phyloP scores from a whole-genome alignment of 2,797 vertebrate species.

The Helarctos malayanus region DNA sequence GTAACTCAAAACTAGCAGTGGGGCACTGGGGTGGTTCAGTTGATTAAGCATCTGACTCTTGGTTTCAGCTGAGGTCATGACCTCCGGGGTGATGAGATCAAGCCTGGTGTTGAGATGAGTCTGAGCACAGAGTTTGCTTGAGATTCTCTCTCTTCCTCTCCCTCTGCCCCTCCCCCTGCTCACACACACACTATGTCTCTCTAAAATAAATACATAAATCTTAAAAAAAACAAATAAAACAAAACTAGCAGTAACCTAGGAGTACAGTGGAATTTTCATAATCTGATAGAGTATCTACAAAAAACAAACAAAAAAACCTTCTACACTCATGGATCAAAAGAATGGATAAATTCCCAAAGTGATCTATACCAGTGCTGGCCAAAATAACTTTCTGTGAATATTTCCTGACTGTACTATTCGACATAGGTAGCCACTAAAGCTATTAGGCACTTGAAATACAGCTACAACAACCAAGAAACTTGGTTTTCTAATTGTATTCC shows the following conservation, averaged over 20 bases:
- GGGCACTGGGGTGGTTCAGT: background rate
- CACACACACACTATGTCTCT: background rate
- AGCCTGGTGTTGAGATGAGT: background rate
- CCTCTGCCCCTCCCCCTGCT: background rate
- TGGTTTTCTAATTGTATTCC: background rate
- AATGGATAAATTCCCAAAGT: background rate
- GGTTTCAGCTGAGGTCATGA: background rate
- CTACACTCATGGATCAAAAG: background rate
- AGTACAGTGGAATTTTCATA: background rate
- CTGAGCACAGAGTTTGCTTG: background rate
- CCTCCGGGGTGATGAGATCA: background rate
- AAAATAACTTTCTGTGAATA: background rate
- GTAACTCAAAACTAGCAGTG: slow-evolving; percentile 14
- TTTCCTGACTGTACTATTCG: background rate
- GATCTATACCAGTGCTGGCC: background rate
- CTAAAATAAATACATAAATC: background rate
- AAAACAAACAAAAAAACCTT: background rate
- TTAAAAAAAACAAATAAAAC: background rate
- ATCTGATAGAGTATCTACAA: background rate
- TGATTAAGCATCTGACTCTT: background rate
- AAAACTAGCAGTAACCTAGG: slow-evolving; percentile 20
- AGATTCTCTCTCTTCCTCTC: background rate
- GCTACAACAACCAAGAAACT: background rate
- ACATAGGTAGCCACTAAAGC: background rate
- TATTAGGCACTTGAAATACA: background rate